These are phyloP conservation scores for Exephanes ischioxanthus DNA, from an alignment of 2,888 invertebrate genomes.

Conservation along the genomic window DNA sequence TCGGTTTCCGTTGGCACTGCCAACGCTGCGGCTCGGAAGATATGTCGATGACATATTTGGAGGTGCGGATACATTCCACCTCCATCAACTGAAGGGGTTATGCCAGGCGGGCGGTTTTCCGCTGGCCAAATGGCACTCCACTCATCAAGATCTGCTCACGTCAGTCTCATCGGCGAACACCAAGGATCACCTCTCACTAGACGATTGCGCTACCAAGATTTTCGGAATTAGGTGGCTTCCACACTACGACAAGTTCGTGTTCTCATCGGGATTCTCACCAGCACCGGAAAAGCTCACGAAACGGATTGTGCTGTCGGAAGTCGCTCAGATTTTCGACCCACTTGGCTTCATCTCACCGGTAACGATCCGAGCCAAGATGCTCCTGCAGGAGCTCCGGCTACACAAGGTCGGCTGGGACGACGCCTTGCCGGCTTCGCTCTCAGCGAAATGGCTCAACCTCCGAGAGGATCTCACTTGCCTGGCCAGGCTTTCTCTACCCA, in stretches of 20 bases:
- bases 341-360: slow-evolving; percentile 64
- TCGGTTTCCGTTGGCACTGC: slow-evolving; percentile 41
- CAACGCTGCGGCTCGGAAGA: slow-evolving; percentile 39
- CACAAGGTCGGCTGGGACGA: slow-evolving; percentile 62
- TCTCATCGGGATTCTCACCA: too few species aligned
- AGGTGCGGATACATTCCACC: slow-evolving; percentile 20
- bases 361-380: slow-evolving; percentile 60
- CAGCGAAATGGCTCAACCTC: slow-evolving; percentile 17
- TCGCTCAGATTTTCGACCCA: slow-evolving; percentile 64
- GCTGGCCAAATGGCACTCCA: background rate
- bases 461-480: slow-evolving; percentile 14
- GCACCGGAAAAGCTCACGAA: slow-evolving; percentile 17
- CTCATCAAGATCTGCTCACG: too few species aligned
- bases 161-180: too few species aligned
- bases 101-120: background rate
- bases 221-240: slow-evolving; percentile 47
- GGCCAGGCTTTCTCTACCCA: slow-evolving; percentile 37
- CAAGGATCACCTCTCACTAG: slow-evolving; percentile 10
- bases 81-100: too few species aligned
- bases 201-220: slow-evolving; percentile 45
- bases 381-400: slow-evolving; percentile 64
- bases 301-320: slow-evolving; percentile 51
- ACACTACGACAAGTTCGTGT: slow-evolving; percentile 29
- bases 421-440: background rate
- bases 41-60: slow-evolving; percentile 69